These are phyloP conservation scores for Tachuris rubrigastra DNA, from an alignment of 2,113 vertebrate genomes.

Conservation along the genomic window DNA sequence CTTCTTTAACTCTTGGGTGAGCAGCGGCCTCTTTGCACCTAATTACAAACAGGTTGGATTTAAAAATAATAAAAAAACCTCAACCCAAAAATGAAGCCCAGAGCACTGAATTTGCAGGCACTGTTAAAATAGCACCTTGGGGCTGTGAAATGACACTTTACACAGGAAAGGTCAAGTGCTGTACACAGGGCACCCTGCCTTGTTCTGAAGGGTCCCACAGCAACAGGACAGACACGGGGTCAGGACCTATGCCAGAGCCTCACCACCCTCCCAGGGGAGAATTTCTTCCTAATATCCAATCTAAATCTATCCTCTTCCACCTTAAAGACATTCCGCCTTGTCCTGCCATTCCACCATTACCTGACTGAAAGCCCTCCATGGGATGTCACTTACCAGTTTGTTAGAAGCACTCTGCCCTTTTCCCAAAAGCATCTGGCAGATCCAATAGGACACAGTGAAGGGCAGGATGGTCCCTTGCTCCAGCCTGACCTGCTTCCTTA, in stretches of 20 bases:
- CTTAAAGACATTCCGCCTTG: background rate
- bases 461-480: background rate
- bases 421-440: background rate
- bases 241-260: background rate
- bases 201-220: background rate
- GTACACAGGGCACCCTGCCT: background rate
- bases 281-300: background rate
- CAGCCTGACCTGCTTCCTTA: background rate
- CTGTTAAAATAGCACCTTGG: background rate
- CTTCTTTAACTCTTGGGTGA: background rate
- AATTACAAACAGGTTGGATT: background rate
- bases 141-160: background rate
- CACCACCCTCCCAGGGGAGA: background rate
- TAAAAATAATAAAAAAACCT: background rate
- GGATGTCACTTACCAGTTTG: background rate
- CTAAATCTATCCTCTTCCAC: background rate
- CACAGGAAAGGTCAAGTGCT: background rate
- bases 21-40: background rate
- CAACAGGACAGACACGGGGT: fast-evolving
- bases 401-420: background rate
- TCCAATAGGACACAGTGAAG: background rate
- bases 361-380: background rate
- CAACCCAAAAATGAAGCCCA: background rate
- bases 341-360: background rate
- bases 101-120: background rate